Percentiles rank a stretch among this genome's conserved stretches.
Conservation (phyloP, 2,888 invertebrate species). For the Cephus runcator region DNA sequence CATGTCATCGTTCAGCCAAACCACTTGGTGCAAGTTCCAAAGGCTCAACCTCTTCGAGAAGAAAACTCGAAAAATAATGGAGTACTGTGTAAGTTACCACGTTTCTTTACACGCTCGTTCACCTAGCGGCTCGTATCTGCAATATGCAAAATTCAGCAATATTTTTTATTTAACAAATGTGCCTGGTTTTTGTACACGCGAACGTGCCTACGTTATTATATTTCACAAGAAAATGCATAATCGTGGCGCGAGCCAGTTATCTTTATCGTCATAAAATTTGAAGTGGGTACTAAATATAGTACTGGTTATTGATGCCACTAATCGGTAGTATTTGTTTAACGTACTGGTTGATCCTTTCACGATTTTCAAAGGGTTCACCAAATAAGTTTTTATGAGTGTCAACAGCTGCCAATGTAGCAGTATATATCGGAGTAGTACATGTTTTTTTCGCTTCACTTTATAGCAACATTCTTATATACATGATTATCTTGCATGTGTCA, state of each 20-base stretch:
- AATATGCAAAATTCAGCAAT: constrained; percentile 3
- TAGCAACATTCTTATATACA: not conserved
- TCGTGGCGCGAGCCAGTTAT: not conserved
- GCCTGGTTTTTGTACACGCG: not conserved
- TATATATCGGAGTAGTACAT: not conserved
- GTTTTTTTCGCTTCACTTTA: not conserved
- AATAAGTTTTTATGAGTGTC: not conserved
- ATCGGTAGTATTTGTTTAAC: not conserved
- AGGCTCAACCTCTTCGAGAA: constrained; percentile 49
- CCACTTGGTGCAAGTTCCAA: constrained; percentile 77
- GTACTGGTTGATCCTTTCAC: not conserved
- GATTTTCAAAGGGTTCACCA: not conserved
- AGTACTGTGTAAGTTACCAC: constrained; percentile 54
- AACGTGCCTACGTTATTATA: not conserved
- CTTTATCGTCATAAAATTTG: not conserved
- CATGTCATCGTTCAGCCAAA: constrained; percentile 87
- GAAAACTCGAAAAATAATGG: constrained; percentile 58
- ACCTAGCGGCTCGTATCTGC: constrained; percentile 4
- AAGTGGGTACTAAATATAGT: not conserved
- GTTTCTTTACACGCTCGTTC: constrained; percentile 1
- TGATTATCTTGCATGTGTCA: not conserved
- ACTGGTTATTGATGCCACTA: too few species aligned
- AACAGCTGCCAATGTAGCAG: not conserved
- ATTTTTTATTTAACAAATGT: not conserved
- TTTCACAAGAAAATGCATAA: not conserved